These are phyloP conservation scores for Indri indri DNA, from an alignment of 2,113 vertebrate genomes.

Conservation along the genomic window DNA sequence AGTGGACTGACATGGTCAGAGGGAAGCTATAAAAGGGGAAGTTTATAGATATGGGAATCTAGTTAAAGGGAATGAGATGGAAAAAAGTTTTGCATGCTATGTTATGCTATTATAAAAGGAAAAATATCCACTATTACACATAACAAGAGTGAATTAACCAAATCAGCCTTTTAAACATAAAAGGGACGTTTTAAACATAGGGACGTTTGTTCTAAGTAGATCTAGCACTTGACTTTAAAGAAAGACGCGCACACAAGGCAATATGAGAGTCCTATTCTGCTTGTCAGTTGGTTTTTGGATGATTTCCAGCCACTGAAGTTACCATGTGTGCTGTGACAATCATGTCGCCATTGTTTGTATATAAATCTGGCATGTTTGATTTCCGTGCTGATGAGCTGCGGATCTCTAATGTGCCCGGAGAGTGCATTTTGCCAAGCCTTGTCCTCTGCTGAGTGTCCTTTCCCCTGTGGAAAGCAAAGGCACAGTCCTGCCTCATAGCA, in stretches of 20 bases:
- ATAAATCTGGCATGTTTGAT: slow-evolving; percentile 35
- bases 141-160: background rate
- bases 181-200: background rate
- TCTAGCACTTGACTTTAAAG: slow-evolving; percentile 9
- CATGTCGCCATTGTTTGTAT: slow-evolving; percentile 32
- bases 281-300: slow-evolving; percentile 39
- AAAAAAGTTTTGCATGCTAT: background rate
- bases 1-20: background rate
- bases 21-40: background rate
- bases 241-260: background rate
- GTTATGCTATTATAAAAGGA: background rate
- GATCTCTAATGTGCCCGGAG: background rate
- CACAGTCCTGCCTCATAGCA: background rate
- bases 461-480: background rate
- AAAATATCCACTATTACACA: background rate
- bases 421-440: background rate
- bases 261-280: background rate
- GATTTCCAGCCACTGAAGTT: slow-evolving; percentile 34
- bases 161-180: background rate
- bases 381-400: slow-evolving; percentile 21
- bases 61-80: background rate
- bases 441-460: background rate
- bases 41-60: background rate
- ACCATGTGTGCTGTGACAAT: slow-evolving; percentile 53
- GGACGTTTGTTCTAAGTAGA: slow-evolving; percentile 21